phyloP scores from a whole-genome alignment of 2,888 invertebrate genomes.

The Herminia tarsipennalis region DNA sequence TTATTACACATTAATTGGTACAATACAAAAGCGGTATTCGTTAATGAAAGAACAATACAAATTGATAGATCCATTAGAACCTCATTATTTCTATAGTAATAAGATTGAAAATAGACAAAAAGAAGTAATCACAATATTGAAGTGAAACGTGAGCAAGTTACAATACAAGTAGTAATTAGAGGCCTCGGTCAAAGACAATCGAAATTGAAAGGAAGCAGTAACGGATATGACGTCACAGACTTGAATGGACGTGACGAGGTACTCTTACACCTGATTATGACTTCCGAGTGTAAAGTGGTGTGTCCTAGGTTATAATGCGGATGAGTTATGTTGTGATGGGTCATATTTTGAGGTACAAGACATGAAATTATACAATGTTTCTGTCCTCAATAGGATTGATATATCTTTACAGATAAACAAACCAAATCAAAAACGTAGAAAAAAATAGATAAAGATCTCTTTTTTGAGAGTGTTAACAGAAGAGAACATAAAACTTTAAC shows the following conservation, averaged over 20 bases:
- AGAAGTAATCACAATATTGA: slow-evolving; percentile 31
- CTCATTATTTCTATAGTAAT: background rate
- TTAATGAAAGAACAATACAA: too few species aligned
- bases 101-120: slow-evolving; percentile 9
- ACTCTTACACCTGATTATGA: slow-evolving; percentile 46
- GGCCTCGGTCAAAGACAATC: slow-evolving; percentile 81
- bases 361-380: background rate
- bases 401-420: too few species aligned
- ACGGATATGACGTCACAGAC: slow-evolving; percentile 69
- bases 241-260: slow-evolving; percentile 44
- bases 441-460: too few species aligned
- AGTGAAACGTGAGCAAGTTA: slow-evolving; percentile 57
- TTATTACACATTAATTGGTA: too few species aligned
- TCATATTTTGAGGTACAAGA: background rate
- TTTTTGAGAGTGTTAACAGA: too few species aligned
- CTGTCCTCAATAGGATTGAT: too few species aligned
- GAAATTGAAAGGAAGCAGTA: slow-evolving; percentile 78
- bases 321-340: background rate
- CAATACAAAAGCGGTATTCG: too few species aligned
- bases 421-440: too few species aligned
- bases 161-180: slow-evolving; percentile 67
- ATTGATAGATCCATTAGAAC: too few species aligned
- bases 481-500: too few species aligned
- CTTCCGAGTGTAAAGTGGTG: slow-evolving; percentile 41
- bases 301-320: slow-evolving; percentile 4